Percentiles rank a stretch among this genome's conserved stretches.
These are phyloP conservation scores for Pseudorhombus dupliciocellatus DNA, from an alignment of 2,113 vertebrate species.

Conservation along the genomic window DNA sequence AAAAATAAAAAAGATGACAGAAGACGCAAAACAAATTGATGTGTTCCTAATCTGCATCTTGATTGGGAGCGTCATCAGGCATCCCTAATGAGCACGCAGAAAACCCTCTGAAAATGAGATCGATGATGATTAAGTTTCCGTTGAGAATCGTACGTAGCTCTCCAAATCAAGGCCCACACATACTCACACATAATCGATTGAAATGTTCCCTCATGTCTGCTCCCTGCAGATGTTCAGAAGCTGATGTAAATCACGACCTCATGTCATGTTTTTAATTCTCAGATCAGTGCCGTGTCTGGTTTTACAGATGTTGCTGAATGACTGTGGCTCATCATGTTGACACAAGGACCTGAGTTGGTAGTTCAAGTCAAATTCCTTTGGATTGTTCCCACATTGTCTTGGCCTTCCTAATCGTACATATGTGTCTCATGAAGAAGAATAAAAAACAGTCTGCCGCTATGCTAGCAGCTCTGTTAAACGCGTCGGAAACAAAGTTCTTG, in stretches of 20 bases:
- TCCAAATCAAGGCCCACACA: conserved; percentile 59
- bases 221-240: conserved; percentile 54
- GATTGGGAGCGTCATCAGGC: conserved; percentile 81
- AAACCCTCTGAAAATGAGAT: conserved; percentile 66
- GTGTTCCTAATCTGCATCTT: conserved; percentile 79
- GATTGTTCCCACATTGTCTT: neutral
- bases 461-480: too few species aligned
- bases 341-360: neutral
- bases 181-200: conserved; percentile 66
- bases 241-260: conserved; percentile 24
- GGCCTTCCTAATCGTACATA: too few species aligned
- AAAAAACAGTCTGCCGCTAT: too few species aligned
- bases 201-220: conserved; percentile 39
- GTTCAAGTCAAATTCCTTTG: neutral
- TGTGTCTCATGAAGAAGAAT: too few species aligned
- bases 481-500: neutral
- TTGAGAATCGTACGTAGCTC: conserved; percentile 59
- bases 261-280: conserved; percentile 6
- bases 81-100: conserved; percentile 72
- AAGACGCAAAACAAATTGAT: conserved; percentile 72
- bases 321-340: neutral
- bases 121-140: conserved; percentile 73
- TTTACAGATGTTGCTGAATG: neutral
- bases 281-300: neutral
- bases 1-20: neutral